Evolutionary conservation across 1,140 invertebrate genomes (phyloP), one percentile per base, ranked within the genome.

Genomic region (Pogonomyrmex barbatus): DNA sequence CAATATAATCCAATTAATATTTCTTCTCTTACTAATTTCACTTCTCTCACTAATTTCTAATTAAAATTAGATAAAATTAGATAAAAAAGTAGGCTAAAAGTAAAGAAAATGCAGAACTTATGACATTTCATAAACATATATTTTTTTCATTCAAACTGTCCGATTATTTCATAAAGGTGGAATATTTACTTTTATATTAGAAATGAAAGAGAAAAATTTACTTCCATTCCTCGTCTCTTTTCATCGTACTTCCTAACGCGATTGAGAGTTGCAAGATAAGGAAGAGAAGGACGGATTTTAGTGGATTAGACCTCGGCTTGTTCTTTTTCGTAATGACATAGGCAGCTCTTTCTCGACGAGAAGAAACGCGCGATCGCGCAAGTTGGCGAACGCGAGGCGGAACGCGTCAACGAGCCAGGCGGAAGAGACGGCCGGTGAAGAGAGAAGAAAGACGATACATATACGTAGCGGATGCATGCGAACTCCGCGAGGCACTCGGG

Each of bases 311-410:
- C 76, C 87, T 84, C 54, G 33, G 30, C 30, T 47, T 63, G 62
- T 42, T 73, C 88, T 90, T 85, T 87, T 89, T 90, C 82, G 78
- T 76, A 85, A 89, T 83, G 85, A 83, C 62, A 17, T 24, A 58
- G 30, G 56, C 52, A 17, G 62, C 47, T 65, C 62, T 70, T 62
- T 58, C 63, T 62, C 68, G 33, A 83, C 54, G 54, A 50, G 39
- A 33, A 45, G 47, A 73, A 24, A 24, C 24, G 24, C 30, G 68
- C 79, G 79, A 82, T 73, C 63, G 24, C 63, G 77, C 36, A 62
- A 56, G 77, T 81, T 81, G 77, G 77, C 62, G 56, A 60, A 71
- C 56, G n/a, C 71, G 70, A 70, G 42, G 39, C 56, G 70, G 47
- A 52, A 65, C 77, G 47, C 76, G 42, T 81, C 65, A 76, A 54